These are phyloP conservation scores for Macrosiphum euphorbiae DNA, from an alignment of 2,888 invertebrate genomes.

Conservation along the genomic window DNA sequence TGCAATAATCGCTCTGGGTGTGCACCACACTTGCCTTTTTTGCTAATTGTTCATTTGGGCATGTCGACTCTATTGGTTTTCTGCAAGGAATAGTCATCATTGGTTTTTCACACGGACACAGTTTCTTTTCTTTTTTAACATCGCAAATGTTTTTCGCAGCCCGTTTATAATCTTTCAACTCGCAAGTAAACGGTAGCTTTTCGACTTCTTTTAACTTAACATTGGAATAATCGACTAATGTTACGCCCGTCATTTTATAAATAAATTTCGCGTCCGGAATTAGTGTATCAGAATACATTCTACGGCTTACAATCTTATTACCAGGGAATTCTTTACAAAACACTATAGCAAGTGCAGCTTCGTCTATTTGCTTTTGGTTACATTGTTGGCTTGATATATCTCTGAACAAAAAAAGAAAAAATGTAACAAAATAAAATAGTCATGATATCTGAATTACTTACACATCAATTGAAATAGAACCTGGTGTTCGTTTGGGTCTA, in stretches of 20 bases:
- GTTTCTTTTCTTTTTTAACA: background rate
- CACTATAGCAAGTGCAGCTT: background rate
- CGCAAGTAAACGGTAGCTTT: background rate
- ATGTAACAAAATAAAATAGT: background rate
- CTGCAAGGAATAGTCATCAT: no score
- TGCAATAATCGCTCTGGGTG: no score
- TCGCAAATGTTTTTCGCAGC: background rate
- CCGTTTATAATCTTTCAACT: background rate
- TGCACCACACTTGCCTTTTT: no score
- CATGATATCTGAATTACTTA: background rate
- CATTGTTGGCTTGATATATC: background rate
- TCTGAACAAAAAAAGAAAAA: background rate
- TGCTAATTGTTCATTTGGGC: no score
- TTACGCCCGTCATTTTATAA: background rate
- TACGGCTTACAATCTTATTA: background rate
- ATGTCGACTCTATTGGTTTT: no score
- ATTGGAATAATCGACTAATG: background rate
- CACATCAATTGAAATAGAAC: background rate
- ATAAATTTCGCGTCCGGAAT: background rate
- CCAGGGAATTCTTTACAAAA: background rate
- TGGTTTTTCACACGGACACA: no score
- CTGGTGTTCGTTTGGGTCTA: slow-evolving; percentile 15
- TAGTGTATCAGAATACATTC: background rate
- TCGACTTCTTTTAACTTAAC: background rate
- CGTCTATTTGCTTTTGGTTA: background rate